Conservation (phyloP, 1,140 invertebrate genomes). For the Lordiphosa stackelbergi region DNA sequence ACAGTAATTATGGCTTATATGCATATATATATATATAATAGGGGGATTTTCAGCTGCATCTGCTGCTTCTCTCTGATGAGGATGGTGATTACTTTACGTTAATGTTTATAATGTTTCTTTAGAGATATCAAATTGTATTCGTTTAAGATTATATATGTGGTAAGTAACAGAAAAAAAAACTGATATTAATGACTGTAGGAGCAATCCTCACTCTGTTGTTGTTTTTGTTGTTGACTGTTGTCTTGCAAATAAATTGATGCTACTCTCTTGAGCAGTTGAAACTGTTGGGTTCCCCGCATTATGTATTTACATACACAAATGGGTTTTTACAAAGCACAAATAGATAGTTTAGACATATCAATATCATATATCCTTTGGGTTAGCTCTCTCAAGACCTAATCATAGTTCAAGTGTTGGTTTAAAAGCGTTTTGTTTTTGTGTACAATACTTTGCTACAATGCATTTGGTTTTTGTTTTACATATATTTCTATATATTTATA, state of each 20-base stretch:
- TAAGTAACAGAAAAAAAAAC: slow-evolving; percentile 29
- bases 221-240: neutral
- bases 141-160: slow-evolving; percentile 28
- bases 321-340: slow-evolving; percentile 10
- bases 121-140: slow-evolving; percentile 10
- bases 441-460: slow-evolving; percentile 30
- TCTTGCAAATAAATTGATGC: slow-evolving; percentile 1
- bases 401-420: slow-evolving; percentile 18
- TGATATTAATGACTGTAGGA: slow-evolving; percentile 59
- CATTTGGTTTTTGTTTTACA: slow-evolving; percentile 22
- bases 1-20: slow-evolving; percentile 61
- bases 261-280: neutral
- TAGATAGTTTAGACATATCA: slow-evolving; percentile 29
- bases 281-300: too few species aligned
- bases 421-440: slow-evolving; percentile 32
- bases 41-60: slow-evolving; percentile 22
- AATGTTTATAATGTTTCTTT: slow-evolving; percentile 20
- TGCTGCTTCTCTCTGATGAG: slow-evolving; percentile 17
- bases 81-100: slow-evolving; percentile 42
- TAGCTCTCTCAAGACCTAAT: slow-evolving; percentile 18
- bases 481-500: slow-evolving; percentile 31
- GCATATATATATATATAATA: slow-evolving; percentile 30
- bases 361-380: slow-evolving; percentile 20
- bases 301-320: too few species aligned
- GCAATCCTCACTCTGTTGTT: slow-evolving; percentile 37